Evolutionary conservation across 2,797 vertebrate species (phyloP).

Genomic region (Arctocebus calabarensis): DNA sequence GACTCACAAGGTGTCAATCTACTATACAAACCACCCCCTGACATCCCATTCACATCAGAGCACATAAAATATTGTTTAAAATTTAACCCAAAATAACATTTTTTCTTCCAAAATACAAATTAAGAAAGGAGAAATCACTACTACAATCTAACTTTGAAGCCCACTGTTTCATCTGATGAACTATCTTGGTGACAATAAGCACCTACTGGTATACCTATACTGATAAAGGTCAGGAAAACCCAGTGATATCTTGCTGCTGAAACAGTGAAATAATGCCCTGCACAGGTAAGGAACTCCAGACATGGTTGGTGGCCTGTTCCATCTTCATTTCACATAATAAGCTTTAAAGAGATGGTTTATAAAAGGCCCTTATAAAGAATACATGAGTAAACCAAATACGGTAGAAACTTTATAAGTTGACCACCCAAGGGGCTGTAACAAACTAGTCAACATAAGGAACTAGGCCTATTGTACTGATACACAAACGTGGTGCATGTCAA

Average conservation of each 20-base stretch:
- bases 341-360: not conserved
- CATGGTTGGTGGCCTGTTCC: no score
- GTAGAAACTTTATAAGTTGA: no score
- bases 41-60: not conserved
- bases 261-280: not conserved
- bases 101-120: not conserved
- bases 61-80: not conserved
- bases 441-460: no score
- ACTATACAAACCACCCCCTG: not conserved
- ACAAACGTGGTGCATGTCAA: no score
- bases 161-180: not conserved
- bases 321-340: not conserved
- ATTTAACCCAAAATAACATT: not conserved
- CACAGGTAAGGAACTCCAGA: not conserved
- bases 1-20: not conserved
- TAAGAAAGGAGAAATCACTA: not conserved
- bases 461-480: no score
- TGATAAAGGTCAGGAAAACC: not conserved
- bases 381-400: not conserved
- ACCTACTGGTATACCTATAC: no score
- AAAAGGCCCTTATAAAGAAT: not conserved
- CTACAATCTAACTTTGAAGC: not conserved
- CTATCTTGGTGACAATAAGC: not conserved
- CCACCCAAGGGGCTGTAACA: no score
- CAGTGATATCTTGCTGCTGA: not conserved